These are phyloP conservation scores for Brachyptera risi DNA, from an alignment of 2,888 invertebrate species.

Conservation along the genomic window DNA sequence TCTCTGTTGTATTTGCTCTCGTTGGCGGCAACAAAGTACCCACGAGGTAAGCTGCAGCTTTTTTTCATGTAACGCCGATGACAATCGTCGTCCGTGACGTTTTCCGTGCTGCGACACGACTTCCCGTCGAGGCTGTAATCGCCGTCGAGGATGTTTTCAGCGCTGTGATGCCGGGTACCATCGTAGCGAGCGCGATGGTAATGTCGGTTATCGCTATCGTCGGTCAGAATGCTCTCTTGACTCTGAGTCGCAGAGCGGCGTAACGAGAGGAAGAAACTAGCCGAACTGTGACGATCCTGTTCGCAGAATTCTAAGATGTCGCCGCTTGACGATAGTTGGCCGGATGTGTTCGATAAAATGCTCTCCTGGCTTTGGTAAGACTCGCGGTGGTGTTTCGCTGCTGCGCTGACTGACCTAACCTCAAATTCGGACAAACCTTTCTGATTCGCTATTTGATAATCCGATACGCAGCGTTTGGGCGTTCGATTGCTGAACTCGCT, in stretches of 20 bases:
- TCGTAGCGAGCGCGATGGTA: constrained; percentile 40
- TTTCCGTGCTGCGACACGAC: constrained; percentile 68
- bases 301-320: constrained; percentile 43
- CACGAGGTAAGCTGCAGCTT: constrained; percentile 64
- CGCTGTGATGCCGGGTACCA: too few relatives aligned
- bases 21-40: constrained; percentile 43
- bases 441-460: constrained; percentile 62
- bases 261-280: constrained; percentile 75
- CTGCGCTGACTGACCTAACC: too few relatives aligned
- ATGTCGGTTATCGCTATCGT: constrained; percentile 55
- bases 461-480: constrained; percentile 67
- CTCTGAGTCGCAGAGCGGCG: constrained; percentile 58
- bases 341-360: constrained; percentile 39
- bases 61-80: constrained; percentile 64
- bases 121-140: constrained; percentile 56
- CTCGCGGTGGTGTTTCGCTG: too few relatives aligned
- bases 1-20: constrained; percentile 45
- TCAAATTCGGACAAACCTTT: constrained; percentile 53
- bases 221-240: constrained; percentile 73
- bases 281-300: constrained; percentile 56
- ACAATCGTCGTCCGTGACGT: constrained; percentile 72
- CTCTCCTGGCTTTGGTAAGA: constrained; percentile 42
- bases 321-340: constrained; percentile 36
- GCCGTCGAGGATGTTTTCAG: constrained; percentile 62
- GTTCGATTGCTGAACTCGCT: constrained; percentile 45